These are phyloP conservation scores for Ceratothoa steindachneri DNA, from an alignment of 2,888 invertebrate species.

Conservation along the genomic window DNA sequence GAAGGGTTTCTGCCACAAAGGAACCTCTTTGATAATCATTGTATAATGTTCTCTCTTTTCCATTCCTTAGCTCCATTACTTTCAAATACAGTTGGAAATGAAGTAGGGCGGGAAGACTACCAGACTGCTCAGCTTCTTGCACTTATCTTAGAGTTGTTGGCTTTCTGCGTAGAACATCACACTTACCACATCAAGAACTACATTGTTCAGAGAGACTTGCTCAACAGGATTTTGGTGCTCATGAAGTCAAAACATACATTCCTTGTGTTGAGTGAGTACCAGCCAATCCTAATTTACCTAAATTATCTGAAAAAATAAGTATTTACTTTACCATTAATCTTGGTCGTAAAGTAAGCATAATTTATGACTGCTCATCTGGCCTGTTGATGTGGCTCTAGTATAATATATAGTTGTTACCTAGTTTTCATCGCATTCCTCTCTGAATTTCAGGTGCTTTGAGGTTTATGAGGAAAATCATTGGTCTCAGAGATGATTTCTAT, in stretches of 20 bases:
- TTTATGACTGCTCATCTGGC: too few species aligned
- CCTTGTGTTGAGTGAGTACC: slow-evolving; percentile 76
- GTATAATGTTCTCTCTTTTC: too few species aligned
- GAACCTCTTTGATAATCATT: too few species aligned
- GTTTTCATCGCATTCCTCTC: too few species aligned
- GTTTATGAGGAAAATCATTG: slow-evolving; percentile 94
- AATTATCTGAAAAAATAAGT: too few species aligned
- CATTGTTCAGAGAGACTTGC: slow-evolving; percentile 91
- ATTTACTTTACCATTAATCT: too few species aligned
- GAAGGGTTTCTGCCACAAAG: too few species aligned
- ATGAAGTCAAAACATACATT: slow-evolving; percentile 97
- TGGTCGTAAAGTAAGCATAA: too few species aligned
- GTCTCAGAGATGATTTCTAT: slow-evolving; percentile 97
- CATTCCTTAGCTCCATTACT: slow-evolving; percentile 86
- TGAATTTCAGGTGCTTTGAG: slow-evolving; percentile 78
- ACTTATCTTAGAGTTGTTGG: slow-evolving; percentile 87
- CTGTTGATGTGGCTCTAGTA: too few species aligned
- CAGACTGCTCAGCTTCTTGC: slow-evolving; percentile 92
- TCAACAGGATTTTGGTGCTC: slow-evolving; percentile 88
- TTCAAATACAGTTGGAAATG: slow-evolving; percentile 84
- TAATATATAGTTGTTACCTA: too few species aligned
- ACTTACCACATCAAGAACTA: slow-evolving; percentile 98
- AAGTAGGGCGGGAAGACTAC: slow-evolving; percentile 89
- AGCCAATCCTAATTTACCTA: too few species aligned
- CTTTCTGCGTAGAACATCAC: slow-evolving; percentile 99